Conservation (phyloP, 2,888 invertebrate species). For the Leistus spinibarbis region DNA sequence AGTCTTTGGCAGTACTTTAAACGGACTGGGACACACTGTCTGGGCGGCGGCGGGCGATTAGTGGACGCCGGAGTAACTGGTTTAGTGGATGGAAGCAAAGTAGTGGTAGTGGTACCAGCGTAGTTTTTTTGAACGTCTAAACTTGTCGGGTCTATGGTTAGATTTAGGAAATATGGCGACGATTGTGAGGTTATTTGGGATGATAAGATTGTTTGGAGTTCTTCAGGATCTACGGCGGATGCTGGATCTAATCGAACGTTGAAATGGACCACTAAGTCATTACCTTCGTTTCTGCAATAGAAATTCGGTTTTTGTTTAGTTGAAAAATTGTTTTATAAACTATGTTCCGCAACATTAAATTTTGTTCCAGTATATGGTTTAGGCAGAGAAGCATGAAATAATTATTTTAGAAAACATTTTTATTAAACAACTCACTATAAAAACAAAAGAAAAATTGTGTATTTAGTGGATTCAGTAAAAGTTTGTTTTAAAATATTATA, state of each 20-base stretch:
- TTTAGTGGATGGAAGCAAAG: slow-evolving; percentile 53
- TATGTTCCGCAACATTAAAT: slow-evolving; percentile 10
- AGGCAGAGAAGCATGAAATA: background rate
- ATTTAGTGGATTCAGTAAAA: no score
- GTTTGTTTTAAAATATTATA: no score
- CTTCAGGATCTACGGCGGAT: slow-evolving; percentile 63
- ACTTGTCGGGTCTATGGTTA: slow-evolving; percentile 69
- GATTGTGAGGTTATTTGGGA: slow-evolving; percentile 67
- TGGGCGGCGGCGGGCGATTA: slow-evolving; percentile 65
- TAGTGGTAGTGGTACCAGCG: slow-evolving; percentile 54
- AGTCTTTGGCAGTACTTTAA: slow-evolving; percentile 73
- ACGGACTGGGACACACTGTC: slow-evolving; percentile 71
- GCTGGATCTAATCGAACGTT: slow-evolving; percentile 81
- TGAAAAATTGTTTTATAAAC: background rate
- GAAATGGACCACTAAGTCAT: slow-evolving; percentile 82
- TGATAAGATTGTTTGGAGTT: slow-evolving; percentile 69
- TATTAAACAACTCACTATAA: no score
- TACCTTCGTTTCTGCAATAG: slow-evolving; percentile 65
- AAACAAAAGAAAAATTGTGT: no score
- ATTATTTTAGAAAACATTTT: background rate
- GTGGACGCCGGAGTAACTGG: slow-evolving; percentile 57
- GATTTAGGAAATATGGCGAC: slow-evolving; percentile 66
- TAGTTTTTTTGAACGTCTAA: slow-evolving; percentile 67
- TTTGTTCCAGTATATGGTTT: background rate
- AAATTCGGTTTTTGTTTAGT: background rate